These are phyloP conservation scores for Myotis pilosus DNA, from an alignment of 2,797 vertebrate species.

Conservation along the genomic window DNA sequence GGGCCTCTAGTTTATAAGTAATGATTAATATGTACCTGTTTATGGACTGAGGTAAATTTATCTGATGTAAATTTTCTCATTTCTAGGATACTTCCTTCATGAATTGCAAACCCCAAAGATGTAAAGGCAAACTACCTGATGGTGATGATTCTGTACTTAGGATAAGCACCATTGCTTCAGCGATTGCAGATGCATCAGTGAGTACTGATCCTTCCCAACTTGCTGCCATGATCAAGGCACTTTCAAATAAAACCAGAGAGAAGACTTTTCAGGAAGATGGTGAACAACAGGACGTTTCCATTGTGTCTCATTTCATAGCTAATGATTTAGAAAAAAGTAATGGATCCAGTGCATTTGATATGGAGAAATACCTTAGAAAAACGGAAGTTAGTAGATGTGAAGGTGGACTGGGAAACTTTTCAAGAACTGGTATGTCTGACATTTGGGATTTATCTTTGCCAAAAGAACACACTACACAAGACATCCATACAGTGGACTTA, in stretches of 20 bases:
- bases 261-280: slow-evolving; percentile 15
- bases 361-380: slow-evolving; percentile 94
- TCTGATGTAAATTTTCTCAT: slow-evolving; percentile 33
- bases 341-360: slow-evolving; percentile 85
- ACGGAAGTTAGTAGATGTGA: slow-evolving; percentile 81
- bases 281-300: slow-evolving; percentile 30
- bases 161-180: slow-evolving; percentile 95
- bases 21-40: neutral
- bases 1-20: neutral
- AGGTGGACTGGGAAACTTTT: slow-evolving; percentile 70
- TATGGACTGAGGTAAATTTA: neutral
- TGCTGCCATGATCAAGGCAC: slow-evolving; percentile 93
- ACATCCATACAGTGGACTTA: slow-evolving; percentile 36
- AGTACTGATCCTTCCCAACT: slow-evolving; percentile 93
- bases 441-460: slow-evolving; percentile 68
- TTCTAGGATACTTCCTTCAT: slow-evolving; percentile 57
- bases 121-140: slow-evolving; percentile 29
- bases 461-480: slow-evolving; percentile 46
- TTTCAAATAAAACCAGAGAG: slow-evolving; percentile 87
- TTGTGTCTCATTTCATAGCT: slow-evolving; percentile 13
- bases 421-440: slow-evolving; percentile 60
- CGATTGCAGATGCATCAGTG: slow-evolving; percentile 93
- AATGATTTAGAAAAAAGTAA: slow-evolving; percentile 82
- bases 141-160: slow-evolving; percentile 85
- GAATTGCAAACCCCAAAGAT: slow-evolving; percentile 1